Conservation (phyloP, 2,888 invertebrate genomes). For the Agrotis puta region DNA sequence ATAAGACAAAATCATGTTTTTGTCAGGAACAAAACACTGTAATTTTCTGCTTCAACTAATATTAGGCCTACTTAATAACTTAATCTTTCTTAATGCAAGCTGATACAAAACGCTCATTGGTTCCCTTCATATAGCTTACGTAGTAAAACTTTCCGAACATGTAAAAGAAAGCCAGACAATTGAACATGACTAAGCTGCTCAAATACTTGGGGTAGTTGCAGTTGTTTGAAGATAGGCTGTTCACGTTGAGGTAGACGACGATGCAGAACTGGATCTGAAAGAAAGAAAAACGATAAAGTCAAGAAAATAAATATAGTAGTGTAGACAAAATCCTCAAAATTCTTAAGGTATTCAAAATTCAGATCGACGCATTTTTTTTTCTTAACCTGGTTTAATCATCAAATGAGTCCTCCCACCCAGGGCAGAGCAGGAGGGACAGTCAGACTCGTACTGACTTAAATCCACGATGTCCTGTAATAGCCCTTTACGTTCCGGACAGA, state of each 20-base stretch:
- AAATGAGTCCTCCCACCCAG: too few species aligned
- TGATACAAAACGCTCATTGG: slow-evolving; percentile 27
- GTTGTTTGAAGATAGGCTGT: slow-evolving; percentile 89
- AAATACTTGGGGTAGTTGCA: slow-evolving; percentile 92
- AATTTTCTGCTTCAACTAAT: not conserved
- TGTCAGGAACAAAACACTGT: not conserved
- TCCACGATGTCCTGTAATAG: too few species aligned
- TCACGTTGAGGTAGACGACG: slow-evolving; percentile 92
- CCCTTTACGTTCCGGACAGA: too few species aligned
- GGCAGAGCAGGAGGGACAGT: too few species aligned
- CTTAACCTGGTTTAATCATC: too few species aligned
- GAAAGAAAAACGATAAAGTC: not conserved
- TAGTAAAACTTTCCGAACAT: slow-evolving; percentile 94
- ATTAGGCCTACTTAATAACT: not conserved
- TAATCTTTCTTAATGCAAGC: slow-evolving; percentile 31
- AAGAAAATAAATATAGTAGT: not conserved
- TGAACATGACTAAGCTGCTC: slow-evolving; percentile 90
- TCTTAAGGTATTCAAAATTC: too few species aligned
- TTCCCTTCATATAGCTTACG: slow-evolving; percentile 88
- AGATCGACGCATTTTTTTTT: too few species aligned
- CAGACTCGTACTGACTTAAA: too few species aligned
- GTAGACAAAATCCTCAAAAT: not conserved
- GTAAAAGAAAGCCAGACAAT: slow-evolving; percentile 92
- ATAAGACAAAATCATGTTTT: not conserved
- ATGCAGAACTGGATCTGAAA: slow-evolving; percentile 93